Evolutionary conservation across 2,113 vertebrate species (phyloP).

Genomic region (Ceratotherium simum): DNA sequence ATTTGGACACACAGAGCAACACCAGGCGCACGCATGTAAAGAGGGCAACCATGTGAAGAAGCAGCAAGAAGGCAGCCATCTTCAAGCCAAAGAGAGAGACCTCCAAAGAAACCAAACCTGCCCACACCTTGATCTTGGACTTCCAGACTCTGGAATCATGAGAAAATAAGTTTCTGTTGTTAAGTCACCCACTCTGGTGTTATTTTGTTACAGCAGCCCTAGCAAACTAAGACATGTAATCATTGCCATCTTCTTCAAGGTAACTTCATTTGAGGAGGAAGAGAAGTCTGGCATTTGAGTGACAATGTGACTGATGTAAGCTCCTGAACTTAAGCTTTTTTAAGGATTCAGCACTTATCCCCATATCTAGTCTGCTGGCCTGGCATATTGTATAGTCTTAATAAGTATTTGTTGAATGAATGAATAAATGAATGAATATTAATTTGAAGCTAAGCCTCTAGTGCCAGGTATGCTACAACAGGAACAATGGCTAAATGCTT

Average conservation of each 20-base stretch:
- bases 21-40: background rate
- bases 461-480: background rate
- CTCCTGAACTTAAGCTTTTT: background rate
- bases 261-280: background rate
- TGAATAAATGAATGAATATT: background rate
- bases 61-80: background rate
- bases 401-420: background rate
- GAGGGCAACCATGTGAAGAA: background rate
- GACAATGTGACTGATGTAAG: background rate
- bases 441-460: background rate
- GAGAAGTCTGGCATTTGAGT: background rate
- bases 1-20: background rate
- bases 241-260: background rate
- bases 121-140: background rate
- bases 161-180: background rate
- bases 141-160: background rate
- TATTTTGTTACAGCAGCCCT: background rate
- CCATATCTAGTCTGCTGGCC: background rate
- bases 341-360: background rate
- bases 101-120: background rate
- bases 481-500: slow-evolving; percentile 39
- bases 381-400: background rate
- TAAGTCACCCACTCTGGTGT: background rate
- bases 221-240: background rate
- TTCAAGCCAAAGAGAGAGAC: background rate